Conservation (phyloP, 2,797 vertebrate genomes). For the Sandelia bainsii region DNA sequence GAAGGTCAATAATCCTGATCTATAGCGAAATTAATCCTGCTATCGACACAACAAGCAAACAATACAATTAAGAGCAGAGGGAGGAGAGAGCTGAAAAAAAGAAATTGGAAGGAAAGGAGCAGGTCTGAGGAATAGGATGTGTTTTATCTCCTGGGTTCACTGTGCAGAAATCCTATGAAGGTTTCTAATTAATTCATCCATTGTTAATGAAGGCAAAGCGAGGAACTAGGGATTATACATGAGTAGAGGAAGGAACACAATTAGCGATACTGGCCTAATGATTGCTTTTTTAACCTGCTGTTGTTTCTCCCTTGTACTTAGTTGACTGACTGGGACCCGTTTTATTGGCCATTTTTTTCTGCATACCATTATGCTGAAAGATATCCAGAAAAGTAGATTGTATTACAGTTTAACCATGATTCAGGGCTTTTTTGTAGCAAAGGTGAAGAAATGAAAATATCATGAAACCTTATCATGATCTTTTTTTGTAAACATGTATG, state of each 20-base stretch:
- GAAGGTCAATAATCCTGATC: conserved; percentile 88
- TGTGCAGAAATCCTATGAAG: conserved; percentile 87
- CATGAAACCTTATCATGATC: no score
- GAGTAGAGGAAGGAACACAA: conserved; percentile 85
- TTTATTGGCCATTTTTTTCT: conserved; percentile 73
- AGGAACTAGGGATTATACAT: conserved; percentile 85
- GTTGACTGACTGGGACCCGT: conserved; percentile 68
- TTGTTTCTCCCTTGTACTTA: conserved; percentile 74
- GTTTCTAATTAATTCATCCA: conserved; percentile 92
- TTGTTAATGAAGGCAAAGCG: conserved; percentile 88
- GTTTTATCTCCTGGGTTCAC: conserved; percentile 88
- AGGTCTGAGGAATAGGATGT: conserved; percentile 78
- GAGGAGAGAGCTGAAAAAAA: conserved; percentile 55
- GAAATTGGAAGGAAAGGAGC: conserved; percentile 60
- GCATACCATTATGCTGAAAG: neutral
- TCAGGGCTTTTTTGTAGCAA: neutral
- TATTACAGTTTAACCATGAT: neutral
- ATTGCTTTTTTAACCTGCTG: conserved; percentile 83
- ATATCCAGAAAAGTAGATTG: conserved; percentile 11
- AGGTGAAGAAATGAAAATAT: neutral
- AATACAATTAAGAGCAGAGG: conserved; percentile 84
- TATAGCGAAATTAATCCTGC: conserved; percentile 88
- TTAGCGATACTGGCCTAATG: conserved; percentile 88
- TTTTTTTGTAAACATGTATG: no score
- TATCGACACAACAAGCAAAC: conserved; percentile 88